Conservation (phyloP, 2,113 vertebrate genomes). For the Tricholaema leucomelas region DNA sequence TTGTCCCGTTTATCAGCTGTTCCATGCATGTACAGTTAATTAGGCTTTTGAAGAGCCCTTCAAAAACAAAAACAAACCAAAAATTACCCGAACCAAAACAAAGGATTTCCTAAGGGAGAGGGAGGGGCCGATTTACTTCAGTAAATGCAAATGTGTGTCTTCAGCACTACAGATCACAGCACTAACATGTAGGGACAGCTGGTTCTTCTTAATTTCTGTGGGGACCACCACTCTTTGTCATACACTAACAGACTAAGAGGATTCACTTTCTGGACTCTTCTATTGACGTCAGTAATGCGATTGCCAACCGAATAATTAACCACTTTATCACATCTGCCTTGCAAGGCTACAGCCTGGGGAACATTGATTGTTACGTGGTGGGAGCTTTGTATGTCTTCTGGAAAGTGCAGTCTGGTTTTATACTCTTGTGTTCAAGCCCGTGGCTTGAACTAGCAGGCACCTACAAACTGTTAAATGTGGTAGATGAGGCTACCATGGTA, state of each 20-base stretch:
- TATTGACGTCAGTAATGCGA: constrained; percentile 75
- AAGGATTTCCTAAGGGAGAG: constrained; percentile 40
- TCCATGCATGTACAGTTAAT: constrained; percentile 18
- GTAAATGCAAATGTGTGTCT: neutral
- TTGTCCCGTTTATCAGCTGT: constrained; percentile 56
- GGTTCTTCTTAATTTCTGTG: constrained; percentile 40
- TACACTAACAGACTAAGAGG: constrained; percentile 53
- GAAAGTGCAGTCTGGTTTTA: neutral
- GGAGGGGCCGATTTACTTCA: constrained; percentile 1
- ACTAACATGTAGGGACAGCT: neutral
- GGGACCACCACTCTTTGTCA: constrained; percentile 54
- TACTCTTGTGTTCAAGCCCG: neutral
- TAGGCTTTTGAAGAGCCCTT: constrained; percentile 4
- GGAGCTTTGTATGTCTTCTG: neutral
- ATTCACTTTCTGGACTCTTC: constrained; percentile 70
- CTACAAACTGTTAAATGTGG: neutral
- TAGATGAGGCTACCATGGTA: neutral
- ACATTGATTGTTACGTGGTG: constrained; percentile 30
- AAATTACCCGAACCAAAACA: neutral
- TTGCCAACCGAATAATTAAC: constrained; percentile 74
- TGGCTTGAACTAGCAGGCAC: neutral
- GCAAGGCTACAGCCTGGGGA: constrained; percentile 8
- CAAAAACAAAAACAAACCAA: neutral
- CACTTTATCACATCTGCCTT: constrained; percentile 61
- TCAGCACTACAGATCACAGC: neutral